These are phyloP conservation scores for Platysternon megacephalum DNA, from an alignment of 2,113 vertebrate species.

Conservation along the genomic window DNA sequence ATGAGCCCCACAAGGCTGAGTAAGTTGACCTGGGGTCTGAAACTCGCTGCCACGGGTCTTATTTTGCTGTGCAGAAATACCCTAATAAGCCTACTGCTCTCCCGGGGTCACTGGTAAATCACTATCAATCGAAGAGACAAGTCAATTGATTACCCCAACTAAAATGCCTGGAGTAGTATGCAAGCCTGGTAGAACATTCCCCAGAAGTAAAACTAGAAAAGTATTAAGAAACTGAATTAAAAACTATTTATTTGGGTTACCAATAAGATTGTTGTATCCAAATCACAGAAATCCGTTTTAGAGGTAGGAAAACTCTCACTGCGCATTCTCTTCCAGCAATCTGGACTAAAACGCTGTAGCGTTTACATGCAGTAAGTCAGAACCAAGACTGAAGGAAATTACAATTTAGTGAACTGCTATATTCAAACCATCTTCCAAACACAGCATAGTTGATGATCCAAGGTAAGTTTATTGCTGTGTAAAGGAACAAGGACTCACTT, in stretches of 20 bases:
- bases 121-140: background rate
- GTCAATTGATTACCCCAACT: background rate
- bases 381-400: background rate
- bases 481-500: background rate
- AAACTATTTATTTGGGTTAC: background rate
- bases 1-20: background rate
- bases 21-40: background rate
- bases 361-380: background rate
- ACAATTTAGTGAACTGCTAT: background rate
- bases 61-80: background rate
- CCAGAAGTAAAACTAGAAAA: background rate
- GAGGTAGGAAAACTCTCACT: background rate
- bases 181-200: background rate
- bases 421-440: background rate
- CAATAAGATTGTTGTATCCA: background rate
- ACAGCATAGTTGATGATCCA: background rate
- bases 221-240: background rate
- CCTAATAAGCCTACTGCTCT: background rate
- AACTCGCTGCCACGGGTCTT: background rate
- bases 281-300: background rate
- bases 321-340: background rate
- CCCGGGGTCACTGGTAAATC: background rate
- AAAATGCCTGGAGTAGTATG: background rate
- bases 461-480: background rate
- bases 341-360: background rate